Evolutionary conservation across 2,113 vertebrate species (phyloP), one percentile per base, ranked within the genome.

Genomic region (Nannospalax galili): DNA sequence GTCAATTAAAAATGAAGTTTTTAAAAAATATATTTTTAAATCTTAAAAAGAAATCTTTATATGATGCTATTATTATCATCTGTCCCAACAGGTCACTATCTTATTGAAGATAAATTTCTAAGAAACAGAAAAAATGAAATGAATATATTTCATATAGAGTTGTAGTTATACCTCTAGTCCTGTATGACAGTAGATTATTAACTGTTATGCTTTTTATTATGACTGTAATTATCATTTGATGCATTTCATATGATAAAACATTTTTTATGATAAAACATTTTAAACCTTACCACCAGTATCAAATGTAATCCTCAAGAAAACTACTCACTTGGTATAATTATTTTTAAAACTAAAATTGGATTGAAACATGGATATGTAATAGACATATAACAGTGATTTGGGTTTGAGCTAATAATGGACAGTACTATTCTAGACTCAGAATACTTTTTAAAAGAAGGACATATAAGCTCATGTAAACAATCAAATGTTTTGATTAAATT

Each of bases 121-220:
- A 52, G 11, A 52, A 52, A 11, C 48, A 52, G 11, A 30, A 56
- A 17, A 86, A 80, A 28, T 80, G 19, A 35, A 86, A 72, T 70
- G 79, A 70, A 20, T n/a, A 80, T 69, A 86, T 91, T 80, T 28
- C 42, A 11, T 15, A 65, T 26, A 62, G 40, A 80, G 30, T 80
- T 80, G 56, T 26, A 62, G 24, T 20, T 48, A 35, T 73, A n/a
- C 2, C 45, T 88, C 12, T 37, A 80, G 22, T 42, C 7, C 40
- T 48, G 45, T 90, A 42, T 84, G n/a, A n/a, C n/a, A 94, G 45
- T 94, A 64, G 64, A 35, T 78, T 69, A 85, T 26, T 79, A 84
- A 48, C 72, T 72, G 32, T 45, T 26, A 52, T 84, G 48, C 48
- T 52, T 70, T 28, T 84, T 77, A 30, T 48, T 70, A 35, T 40